These are phyloP conservation scores for Teleogryllus oceanicus DNA, from an alignment of 2,888 invertebrate genomes.

Conservation along the genomic window DNA sequence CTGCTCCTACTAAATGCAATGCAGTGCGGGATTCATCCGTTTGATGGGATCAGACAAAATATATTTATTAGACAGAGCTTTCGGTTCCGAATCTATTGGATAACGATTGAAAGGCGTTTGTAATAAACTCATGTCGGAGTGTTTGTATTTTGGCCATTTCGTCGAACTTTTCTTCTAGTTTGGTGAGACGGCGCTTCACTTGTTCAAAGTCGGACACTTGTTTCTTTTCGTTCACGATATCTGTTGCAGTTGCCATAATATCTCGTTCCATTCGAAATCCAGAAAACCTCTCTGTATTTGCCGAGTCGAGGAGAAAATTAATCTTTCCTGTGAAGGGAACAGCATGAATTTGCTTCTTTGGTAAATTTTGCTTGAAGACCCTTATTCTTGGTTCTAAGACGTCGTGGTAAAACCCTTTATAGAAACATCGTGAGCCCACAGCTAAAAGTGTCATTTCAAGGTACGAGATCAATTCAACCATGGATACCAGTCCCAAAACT, in stretches of 20 bases:
- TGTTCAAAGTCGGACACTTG: not conserved
- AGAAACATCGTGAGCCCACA: not conserved
- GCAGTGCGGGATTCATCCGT: no score
- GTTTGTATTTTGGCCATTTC: not conserved
- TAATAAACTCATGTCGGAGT: not conserved
- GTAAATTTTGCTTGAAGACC: not conserved
- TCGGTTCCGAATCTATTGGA: not conserved
- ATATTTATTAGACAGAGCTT: no score
- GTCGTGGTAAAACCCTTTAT: not conserved
- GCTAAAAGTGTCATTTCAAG: not conserved
- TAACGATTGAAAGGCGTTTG: not conserved
- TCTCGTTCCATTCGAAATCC: not conserved
- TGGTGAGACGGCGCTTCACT: not conserved
- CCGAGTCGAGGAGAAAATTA: conserved; percentile 2
- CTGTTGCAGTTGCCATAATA: not conserved
- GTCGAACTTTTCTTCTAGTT: not conserved
- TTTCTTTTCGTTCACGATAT: not conserved
- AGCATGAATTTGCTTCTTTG: conserved; percentile 22
- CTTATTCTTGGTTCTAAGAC: not conserved
- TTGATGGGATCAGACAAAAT: no score
- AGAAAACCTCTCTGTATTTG: not conserved
- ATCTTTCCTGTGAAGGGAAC: conserved; percentile 18
- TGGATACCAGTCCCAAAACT: not conserved
- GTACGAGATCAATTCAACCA: not conserved
- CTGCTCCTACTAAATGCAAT: no score